Conservation (phyloP, 1,140 invertebrate species). For the Drosophila persimilis region DNA sequence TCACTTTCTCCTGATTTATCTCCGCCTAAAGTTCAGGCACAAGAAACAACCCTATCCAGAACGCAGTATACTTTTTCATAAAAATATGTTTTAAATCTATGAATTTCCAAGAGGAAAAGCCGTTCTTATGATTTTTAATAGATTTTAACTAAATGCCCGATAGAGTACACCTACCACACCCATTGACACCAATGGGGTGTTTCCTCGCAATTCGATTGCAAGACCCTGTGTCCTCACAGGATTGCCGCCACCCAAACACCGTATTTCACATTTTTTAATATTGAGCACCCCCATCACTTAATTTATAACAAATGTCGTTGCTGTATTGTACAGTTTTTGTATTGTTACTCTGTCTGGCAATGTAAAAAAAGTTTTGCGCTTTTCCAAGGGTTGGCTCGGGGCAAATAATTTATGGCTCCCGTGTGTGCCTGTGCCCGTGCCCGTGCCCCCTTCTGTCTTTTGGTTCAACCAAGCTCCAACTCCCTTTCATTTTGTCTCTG, state of each 20-base stretch:
- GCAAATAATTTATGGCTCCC: conserved; percentile 74
- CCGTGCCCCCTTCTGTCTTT: conserved; percentile 20
- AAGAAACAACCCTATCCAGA: conserved; percentile 54
- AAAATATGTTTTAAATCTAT: no score
- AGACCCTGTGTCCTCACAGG: conserved; percentile 29
- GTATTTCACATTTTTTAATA: conserved; percentile 25
- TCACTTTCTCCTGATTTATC: not conserved
- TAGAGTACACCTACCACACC: not conserved
- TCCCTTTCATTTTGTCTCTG: conserved; percentile 1
- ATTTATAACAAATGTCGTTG: conserved; percentile 71
- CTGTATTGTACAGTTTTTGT: conserved; percentile 6
- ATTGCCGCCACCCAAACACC: conserved; percentile 31
- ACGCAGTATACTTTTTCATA: conserved; percentile 9
- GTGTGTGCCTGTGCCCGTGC: conserved; percentile 30
- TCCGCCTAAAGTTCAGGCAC: not conserved
- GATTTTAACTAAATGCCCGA: not conserved
- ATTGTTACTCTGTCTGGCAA: conserved; percentile 21
- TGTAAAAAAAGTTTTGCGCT: conserved; percentile 39
- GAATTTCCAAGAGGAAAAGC: no score
- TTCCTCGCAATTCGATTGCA: conserved; percentile 29
- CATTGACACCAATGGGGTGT: not conserved
- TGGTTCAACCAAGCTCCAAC: conserved; percentile 27
- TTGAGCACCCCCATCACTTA: conserved; percentile 73
- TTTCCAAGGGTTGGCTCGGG: conserved; percentile 64
- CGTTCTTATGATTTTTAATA: no score